Conservation (phyloP, 2,113 vertebrate genomes). For the Seriola dumerili region DNA sequence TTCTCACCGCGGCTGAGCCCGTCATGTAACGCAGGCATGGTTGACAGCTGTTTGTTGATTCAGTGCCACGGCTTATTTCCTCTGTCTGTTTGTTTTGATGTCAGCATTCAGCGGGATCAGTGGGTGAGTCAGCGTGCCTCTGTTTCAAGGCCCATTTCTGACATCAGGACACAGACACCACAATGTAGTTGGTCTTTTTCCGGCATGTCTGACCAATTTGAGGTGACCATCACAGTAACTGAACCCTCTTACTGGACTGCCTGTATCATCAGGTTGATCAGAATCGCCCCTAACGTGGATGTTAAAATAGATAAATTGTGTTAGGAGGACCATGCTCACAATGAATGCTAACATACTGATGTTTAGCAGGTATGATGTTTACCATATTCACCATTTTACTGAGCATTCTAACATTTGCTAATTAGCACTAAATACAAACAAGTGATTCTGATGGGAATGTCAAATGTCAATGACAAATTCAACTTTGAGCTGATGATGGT, state of each 20-base stretch:
- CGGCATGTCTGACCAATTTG: constrained; percentile 27
- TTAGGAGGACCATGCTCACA: not conserved
- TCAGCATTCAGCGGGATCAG: constrained; percentile 62
- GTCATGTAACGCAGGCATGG: constrained; percentile 62
- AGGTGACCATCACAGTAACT: not conserved
- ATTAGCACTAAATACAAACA: not conserved
- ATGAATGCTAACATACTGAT: not conserved
- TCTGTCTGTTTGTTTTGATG: constrained; percentile 80
- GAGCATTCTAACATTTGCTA: not conserved
- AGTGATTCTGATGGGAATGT: not conserved
- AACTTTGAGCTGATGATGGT: too few relatives aligned
- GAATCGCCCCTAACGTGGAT: not conserved
- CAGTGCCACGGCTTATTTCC: constrained; percentile 79
- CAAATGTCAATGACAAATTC: too few relatives aligned
- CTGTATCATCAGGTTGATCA: not conserved
- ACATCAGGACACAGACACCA: constrained; percentile 40
- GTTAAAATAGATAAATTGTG: not conserved
- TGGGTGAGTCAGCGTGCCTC: constrained; percentile 45
- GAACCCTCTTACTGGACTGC: constrained; percentile 1
- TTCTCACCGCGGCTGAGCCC: constrained; percentile 59
- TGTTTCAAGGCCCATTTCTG: constrained; percentile 55
- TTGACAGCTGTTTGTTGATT: constrained; percentile 82
- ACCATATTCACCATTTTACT: not conserved
- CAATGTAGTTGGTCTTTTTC: constrained; percentile 46
- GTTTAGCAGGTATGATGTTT: not conserved